These are phyloP conservation scores for Hippoglossus stenolepis DNA, from an alignment of 2,113 vertebrate genomes.

Conservation along the genomic window DNA sequence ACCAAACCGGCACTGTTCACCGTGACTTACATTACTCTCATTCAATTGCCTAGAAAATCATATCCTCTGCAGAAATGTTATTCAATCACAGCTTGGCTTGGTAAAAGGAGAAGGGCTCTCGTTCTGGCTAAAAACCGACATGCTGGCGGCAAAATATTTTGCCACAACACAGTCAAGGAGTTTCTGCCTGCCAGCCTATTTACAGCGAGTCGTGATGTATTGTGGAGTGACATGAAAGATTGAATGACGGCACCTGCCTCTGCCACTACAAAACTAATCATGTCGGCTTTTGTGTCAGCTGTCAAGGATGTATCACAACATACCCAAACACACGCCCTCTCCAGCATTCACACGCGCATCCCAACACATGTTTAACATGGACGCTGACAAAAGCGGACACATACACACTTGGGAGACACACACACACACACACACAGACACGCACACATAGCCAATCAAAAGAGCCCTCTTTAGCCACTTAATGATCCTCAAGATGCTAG, in stretches of 20 bases:
- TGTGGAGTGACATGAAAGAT: conserved; percentile 46
- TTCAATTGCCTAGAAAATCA: conserved; percentile 47
- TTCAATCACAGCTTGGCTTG: conserved; percentile 52
- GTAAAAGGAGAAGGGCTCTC: conserved; percentile 21
- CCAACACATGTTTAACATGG: conserved; percentile 53
- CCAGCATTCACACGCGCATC: conserved; percentile 9
- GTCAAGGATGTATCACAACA: conserved; percentile 54
- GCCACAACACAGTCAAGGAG: conserved; percentile 41
- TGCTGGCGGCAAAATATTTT: conserved; percentile 49
- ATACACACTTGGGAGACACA: conserved; percentile 11
- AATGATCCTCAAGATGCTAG: conserved; percentile 73
- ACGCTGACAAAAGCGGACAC: not conserved
- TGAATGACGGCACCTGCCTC: conserved; percentile 64
- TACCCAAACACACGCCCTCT: conserved; percentile 14
- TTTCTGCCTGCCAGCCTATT: conserved; percentile 54
- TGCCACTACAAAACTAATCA: conserved; percentile 54
- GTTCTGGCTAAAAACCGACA: conserved; percentile 23
- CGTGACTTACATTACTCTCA: conserved; percentile 49
- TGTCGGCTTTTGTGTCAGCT: conserved; percentile 49
- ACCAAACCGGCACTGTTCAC: conserved; percentile 45
- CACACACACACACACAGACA: conserved; percentile 16
- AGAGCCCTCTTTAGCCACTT: conserved; percentile 67
- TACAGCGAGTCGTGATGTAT: conserved; percentile 55
- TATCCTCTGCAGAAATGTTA: conserved; percentile 52
- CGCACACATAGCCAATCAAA: conserved; percentile 53